Percentiles rank a stretch among this genome's conserved stretches.
Conservation (phyloP, 2,113 vertebrate genomes). For the Chascanopsetta lugubris region DNA sequence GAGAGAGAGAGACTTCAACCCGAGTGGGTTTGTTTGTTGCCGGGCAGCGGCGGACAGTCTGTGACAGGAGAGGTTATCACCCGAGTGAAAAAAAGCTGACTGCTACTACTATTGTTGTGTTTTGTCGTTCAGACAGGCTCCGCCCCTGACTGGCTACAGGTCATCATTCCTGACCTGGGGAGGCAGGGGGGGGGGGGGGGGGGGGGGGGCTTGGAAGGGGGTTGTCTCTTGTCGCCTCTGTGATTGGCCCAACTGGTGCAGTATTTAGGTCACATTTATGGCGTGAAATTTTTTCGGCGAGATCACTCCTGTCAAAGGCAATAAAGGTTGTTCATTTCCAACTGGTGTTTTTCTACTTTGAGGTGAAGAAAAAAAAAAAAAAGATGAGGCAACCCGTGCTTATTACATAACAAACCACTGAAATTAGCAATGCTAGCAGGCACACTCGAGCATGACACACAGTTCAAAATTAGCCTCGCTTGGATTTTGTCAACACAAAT, state of each 20-base stretch:
- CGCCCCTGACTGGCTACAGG: slow-evolving; percentile 35
- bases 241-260: slow-evolving; percentile 18
- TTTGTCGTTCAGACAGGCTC: slow-evolving; percentile 42
- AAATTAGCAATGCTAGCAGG: slow-evolving; percentile 29
- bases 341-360: slow-evolving; percentile 18
- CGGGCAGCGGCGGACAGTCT: slow-evolving; percentile 16
- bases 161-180: slow-evolving; percentile 58
- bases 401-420: slow-evolving; percentile 34
- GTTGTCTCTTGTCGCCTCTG: slow-evolving; percentile 9
- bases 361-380: slow-evolving; percentile 7
- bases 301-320: neutral
- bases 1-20: slow-evolving; percentile 44
- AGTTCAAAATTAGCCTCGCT: slow-evolving; percentile 14
- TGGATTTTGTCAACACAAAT: slow-evolving; percentile 9
- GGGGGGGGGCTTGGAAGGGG: neutral
- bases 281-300: neutral
- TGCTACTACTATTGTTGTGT: slow-evolving; percentile 41
- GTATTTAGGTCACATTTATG: slow-evolving; percentile 56
- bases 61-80: slow-evolving; percentile 38
- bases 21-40: slow-evolving; percentile 52
- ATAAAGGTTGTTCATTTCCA: slow-evolving; percentile 4
- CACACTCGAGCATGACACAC: slow-evolving; percentile 7
- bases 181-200: slow-evolving; percentile 7
- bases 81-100: slow-evolving; percentile 36
- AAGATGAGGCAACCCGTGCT: slow-evolving; percentile 30